phyloP scores from a whole-genome alignment of 2,888 invertebrate species.

The Encarsia formosa region DNA sequence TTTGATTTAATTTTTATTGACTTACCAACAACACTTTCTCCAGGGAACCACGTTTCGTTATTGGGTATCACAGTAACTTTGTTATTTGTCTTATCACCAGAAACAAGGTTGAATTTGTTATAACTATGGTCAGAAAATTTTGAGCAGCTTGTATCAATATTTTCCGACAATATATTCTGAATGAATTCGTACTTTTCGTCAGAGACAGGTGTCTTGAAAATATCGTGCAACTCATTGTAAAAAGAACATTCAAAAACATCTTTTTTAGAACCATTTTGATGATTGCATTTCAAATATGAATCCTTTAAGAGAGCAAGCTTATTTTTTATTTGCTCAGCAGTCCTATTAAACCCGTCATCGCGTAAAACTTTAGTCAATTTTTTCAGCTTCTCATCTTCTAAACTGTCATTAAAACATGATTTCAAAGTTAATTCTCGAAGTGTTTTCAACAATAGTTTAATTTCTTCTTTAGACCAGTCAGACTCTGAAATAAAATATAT shows the following conservation, averaged over 20 bases:
- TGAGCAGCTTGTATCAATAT: conserved; percentile 18
- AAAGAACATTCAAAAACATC: conserved; percentile 32
- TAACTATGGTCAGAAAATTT: conserved; percentile 30
- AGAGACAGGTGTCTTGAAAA: conserved; percentile 29
- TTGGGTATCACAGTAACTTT: conserved; percentile 26
- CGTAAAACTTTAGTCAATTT: conserved; percentile 29
- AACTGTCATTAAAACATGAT: conserved; percentile 27
- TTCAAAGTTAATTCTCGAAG: conserved; percentile 30
- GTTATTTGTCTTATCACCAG: conserved; percentile 13
- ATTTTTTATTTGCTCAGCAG: conserved; percentile 32
- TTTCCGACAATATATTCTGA: conserved; percentile 23
- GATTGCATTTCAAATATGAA: conserved; percentile 33
- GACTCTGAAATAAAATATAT: conserved; percentile 13
- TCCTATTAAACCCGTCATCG: conserved; percentile 28
- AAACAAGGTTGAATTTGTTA: conserved; percentile 15
- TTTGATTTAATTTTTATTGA: conserved; percentile 8
- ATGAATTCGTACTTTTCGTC: conserved; percentile 25
- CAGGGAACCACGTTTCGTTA: conserved; percentile 31
- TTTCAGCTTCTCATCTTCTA: conserved; percentile 31
- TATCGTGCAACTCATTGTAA: conserved; percentile 33
- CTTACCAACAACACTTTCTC: conserved; percentile 36
- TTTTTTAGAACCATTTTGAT: conserved; percentile 21
- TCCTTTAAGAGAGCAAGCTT: conserved; percentile 29
- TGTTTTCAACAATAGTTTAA: conserved; percentile 27
- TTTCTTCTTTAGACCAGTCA: conserved; percentile 34